These are phyloP conservation scores for Trichogramma dendrolimi DNA, from an alignment of 2,888 invertebrate species.

Conservation along the genomic window DNA sequence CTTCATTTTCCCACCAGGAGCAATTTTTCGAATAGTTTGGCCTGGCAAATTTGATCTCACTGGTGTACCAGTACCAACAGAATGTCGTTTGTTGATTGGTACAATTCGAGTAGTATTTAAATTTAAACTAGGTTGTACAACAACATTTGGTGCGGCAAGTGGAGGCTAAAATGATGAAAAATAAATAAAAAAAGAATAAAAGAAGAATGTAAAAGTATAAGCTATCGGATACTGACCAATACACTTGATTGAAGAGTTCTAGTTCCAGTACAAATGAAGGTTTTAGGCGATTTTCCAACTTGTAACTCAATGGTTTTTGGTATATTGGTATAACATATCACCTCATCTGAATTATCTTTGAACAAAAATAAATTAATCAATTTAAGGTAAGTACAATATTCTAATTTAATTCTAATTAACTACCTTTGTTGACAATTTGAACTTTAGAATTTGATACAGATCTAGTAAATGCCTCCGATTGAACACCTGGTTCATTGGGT, in stretches of 20 bases:
- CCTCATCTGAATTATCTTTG: too few species aligned
- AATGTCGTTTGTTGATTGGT: constrained; percentile 32
- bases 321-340: too few species aligned
- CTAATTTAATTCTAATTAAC: too few species aligned
- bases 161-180: constrained; percentile 3
- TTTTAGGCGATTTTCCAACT: too few species aligned
- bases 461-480: constrained; percentile 21
- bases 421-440: constrained; percentile 1
- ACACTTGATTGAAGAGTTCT: too few species aligned
- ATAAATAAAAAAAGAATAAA: not conserved
- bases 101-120: constrained; percentile 30
- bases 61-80: constrained; percentile 15
- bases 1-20: constrained; percentile 28
- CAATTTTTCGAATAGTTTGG: constrained; percentile 23
- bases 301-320: too few species aligned
- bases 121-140: constrained; percentile 12
- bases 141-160: constrained; percentile 13
- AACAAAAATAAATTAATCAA: too few species aligned
- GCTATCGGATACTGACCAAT: not conserved
- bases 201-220: not conserved
- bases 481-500: constrained; percentile 37
- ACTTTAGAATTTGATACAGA: constrained; percentile 15
- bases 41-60: constrained; percentile 16
- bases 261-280: too few species aligned
- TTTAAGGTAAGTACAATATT: too few species aligned